A percentile compares a stretch with the other conserved stretches of the same genome.
Conservation (phyloP, 1,140 invertebrate genomes). For the Drosophila triauraria region DNA sequence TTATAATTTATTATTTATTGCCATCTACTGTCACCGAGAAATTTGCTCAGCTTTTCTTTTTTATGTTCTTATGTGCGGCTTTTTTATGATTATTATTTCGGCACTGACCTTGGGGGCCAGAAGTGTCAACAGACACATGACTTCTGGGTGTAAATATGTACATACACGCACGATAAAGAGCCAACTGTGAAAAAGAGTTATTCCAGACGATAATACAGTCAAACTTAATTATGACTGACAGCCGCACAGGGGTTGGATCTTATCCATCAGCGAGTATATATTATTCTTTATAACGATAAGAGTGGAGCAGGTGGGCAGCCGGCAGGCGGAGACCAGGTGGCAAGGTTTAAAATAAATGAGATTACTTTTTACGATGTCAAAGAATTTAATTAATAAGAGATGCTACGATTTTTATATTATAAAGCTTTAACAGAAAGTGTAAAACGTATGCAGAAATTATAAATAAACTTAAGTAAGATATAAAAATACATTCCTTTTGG, state of each 20-base stretch:
- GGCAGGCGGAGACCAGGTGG: not conserved
- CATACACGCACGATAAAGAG: conserved; percentile 29
- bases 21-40: conserved; percentile 66
- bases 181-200: conserved; percentile 58
- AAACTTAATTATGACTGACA: conserved; percentile 53
- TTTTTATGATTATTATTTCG: conserved; percentile 48
- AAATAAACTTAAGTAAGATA: not conserved
- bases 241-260: conserved; percentile 1
- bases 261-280: conserved; percentile 8
- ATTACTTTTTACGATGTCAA: conserved; percentile 9
- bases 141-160: conserved; percentile 26
- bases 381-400: conserved; percentile 1
- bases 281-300: conserved; percentile 22
- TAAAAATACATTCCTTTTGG: no score
- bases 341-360: not conserved
- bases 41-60: conserved; percentile 64
- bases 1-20: conserved; percentile 79
- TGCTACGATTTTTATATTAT: not conserved
- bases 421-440: not conserved
- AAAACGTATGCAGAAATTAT: not conserved
- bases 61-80: conserved; percentile 35
- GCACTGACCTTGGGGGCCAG: conserved; percentile 62
- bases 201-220: conserved; percentile 50
- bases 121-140: conserved; percentile 54
- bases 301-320: not conserved